Percentiles rank a stretch among this genome's conserved stretches.
These are phyloP conservation scores for Coecobrya sp. DNA, from an alignment of 2,888 invertebrate genomes.

Conservation along the genomic window DNA sequence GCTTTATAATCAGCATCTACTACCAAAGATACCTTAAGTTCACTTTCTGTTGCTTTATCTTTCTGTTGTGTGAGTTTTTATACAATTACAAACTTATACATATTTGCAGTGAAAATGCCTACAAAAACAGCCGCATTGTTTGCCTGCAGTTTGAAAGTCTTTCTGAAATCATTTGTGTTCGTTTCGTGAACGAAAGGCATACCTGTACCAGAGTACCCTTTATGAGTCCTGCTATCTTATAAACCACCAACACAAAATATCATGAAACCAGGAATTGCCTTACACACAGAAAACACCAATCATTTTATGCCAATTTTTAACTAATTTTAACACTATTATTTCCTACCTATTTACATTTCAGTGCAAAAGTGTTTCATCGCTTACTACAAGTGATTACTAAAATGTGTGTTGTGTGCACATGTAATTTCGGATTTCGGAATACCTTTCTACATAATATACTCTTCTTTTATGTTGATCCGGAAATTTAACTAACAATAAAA, in stretches of 20 bases:
- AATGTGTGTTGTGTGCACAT: neutral
- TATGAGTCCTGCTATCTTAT: neutral
- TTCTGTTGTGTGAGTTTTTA: conserved; percentile 15
- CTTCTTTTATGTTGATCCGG: neutral
- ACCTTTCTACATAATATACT: neutral
- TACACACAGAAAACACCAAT: neutral
- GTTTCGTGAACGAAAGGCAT: neutral
- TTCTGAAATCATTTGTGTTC: neutral
- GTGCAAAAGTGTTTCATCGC: conserved; percentile 7
- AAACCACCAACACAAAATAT: neutral
- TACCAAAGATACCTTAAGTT: neutral
- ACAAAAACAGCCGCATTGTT: neutral
- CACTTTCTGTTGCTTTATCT: conserved; percentile 44
- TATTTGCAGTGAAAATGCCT: neutral
- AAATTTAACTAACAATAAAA: neutral
- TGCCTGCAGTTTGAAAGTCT: neutral
- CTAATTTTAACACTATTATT: neutral
- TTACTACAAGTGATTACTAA: neutral
- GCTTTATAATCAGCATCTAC: conserved; percentile 72
- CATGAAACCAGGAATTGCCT: neutral
- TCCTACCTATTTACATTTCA: neutral
- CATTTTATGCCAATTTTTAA: neutral
- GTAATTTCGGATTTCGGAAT: conserved; percentile 3
- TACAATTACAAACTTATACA: neutral
- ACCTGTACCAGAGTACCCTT: neutral